phyloP scores from a whole-genome alignment of 1,140 invertebrate species.

The Lepidurus apus region DNA sequence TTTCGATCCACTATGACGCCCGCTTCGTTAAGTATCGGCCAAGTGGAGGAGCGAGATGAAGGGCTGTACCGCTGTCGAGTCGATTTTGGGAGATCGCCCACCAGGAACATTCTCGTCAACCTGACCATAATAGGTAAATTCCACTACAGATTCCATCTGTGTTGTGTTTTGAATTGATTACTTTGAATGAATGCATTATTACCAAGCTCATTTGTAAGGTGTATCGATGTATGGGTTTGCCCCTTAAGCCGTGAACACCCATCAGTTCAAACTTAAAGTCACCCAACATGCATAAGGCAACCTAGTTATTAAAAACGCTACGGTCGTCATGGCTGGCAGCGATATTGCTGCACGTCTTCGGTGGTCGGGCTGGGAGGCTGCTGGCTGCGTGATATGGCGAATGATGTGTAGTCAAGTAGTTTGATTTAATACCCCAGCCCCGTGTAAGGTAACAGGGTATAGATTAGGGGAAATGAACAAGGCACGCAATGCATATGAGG shows the following conservation, averaged over 20 bases:
- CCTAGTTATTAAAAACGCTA: neutral
- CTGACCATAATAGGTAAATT: constrained; percentile 75
- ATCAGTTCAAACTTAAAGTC: neutral
- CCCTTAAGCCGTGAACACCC: no score
- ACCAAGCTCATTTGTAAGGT: no score
- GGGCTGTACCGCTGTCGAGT: constrained; percentile 65
- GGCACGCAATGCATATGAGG: neutral
- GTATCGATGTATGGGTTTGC: no score
- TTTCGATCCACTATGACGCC: constrained; percentile 28
- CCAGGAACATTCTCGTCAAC: constrained; percentile 69
- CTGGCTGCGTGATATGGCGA: neutral
- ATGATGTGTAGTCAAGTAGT: neutral
- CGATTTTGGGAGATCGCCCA: constrained; percentile 73
- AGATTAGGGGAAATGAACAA: neutral
- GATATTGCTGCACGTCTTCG: neutral
- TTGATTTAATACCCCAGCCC: neutral
- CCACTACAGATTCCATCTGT: neutral
- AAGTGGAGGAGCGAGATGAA: constrained; percentile 55
- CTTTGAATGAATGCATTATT: no score
- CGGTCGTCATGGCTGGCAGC: neutral
- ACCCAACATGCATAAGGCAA: neutral
- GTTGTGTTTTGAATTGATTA: neutral
- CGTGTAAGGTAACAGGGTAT: neutral
- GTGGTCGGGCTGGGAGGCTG: neutral
- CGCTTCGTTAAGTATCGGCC: constrained; percentile 28